Base-by-base conservation (phyloP, 1,140 invertebrate genomes). In the Temnothorax curvispinosus region DNA sequence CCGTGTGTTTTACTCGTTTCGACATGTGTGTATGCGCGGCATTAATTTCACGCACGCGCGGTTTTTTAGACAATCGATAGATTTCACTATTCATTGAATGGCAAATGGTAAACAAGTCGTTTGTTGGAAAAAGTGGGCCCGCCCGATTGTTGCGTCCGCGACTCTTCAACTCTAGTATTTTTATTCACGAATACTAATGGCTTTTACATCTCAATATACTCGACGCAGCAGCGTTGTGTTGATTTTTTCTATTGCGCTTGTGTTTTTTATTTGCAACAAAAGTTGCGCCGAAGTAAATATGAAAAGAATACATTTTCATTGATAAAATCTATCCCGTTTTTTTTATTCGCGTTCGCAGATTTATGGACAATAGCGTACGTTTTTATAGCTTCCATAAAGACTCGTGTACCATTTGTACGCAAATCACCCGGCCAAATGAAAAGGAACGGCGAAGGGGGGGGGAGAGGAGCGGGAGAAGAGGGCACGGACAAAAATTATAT, bases 281-380 rank as follows among this genome's bases (percentile, higher is more conserved):
- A 69, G 15, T 50, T 67, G 9, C 32, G 35, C 13, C 13, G 18
- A 71, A 71, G 47, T 56, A 69, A 69, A 38, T 60, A 71, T 38
- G 21, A 71, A 81, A 69, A 18, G 15, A 78, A 54, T 71, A 71
- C 35, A 81, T 80, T 80, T 80, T 52, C n/a, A 81, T 71, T 35
- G 32, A 44, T 71, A 54, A 67, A 67, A 41, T 81, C 18, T 71
- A 27, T 27, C 7, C 1, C 8, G 13, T 21, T 32, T 67, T 78
- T 80, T 80, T 80, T 15, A 9, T 18, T 7, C 32, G 7, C 21
- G 13, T 15, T 65, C 27, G n/a, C 54, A 41, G n/a, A 41, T 35
- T 56, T 69, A 47, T 69, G 9, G 13, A 71, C 13, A 71, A 41
- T 54, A 50, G 15, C n/a, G 13, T 15, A 6, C 18, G 4, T 13